Percentiles rank a stretch among this genome's conserved stretches.
These are phyloP conservation scores for Tretioscincus oriximinensis DNA, from an alignment of 2,113 vertebrate species.

Conservation along the genomic window DNA sequence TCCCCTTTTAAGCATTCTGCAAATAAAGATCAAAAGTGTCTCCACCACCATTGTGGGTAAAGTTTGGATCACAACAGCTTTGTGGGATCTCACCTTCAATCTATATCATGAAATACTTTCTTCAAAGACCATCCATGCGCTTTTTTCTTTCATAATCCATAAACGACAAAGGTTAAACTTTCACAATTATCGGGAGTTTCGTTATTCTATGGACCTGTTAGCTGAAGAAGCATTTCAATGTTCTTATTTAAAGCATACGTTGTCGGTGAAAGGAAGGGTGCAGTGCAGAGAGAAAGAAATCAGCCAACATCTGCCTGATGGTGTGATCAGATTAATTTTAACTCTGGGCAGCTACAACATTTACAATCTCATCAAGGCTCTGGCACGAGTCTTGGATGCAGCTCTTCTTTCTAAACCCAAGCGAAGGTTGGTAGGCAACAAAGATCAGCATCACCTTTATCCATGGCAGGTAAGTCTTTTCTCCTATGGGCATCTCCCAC, in stretches of 20 bases:
- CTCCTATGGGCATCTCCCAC: too few species aligned
- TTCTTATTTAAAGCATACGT: too few species aligned
- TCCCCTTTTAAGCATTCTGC: accelerated
- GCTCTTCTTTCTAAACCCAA: neutral
- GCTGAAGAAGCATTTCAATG: too few species aligned
- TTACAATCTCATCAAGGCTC: neutral
- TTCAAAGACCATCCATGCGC: neutral
- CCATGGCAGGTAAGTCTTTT: neutral
- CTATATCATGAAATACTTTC: neutral
- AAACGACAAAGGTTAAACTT: too few species aligned
- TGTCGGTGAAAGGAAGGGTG: too few species aligned
- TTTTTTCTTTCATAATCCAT: neutral
- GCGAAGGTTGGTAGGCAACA: neutral
- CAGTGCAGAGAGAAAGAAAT: too few species aligned
- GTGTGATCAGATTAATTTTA: neutral
- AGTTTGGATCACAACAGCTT: neutral
- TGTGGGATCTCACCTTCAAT: neutral
- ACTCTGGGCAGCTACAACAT: neutral
- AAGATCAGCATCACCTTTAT: neutral
- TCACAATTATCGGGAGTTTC: neutral
- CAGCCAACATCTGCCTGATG: too few species aligned
- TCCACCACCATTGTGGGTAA: neutral
- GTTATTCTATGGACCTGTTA: accelerated
- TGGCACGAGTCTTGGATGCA: neutral
- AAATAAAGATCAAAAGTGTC: too few species aligned